These are phyloP conservation scores for Matsumyia berberina DNA, from an alignment of 2,888 invertebrate genomes.

Conservation along the genomic window DNA sequence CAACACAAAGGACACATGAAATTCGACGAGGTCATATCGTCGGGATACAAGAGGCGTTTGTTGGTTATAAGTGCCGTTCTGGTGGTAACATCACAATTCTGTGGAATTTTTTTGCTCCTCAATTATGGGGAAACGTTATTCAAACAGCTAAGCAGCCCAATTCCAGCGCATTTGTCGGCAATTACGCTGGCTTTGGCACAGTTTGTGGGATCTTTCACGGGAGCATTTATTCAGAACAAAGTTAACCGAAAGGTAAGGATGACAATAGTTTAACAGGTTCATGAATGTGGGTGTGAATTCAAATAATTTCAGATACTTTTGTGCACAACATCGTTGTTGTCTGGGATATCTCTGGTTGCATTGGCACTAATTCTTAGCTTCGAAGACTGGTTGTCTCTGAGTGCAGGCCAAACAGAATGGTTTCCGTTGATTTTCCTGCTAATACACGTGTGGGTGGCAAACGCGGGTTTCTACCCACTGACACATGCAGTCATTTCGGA, in stretches of 20 bases:
- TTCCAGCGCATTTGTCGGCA: conserved; percentile 77
- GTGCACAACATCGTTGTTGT: conserved; percentile 78
- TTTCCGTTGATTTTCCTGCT: conserved; percentile 79
- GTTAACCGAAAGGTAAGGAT: conserved; percentile 80
- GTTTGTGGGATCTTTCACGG: conserved; percentile 79
- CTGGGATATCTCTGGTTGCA: conserved; percentile 77
- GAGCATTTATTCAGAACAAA: conserved; percentile 77
- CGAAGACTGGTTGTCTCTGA: conserved; percentile 59
- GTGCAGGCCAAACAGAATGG: conserved; percentile 71
- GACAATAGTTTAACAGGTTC: too few species aligned
- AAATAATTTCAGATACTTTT: conserved; percentile 78
- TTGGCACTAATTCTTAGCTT: conserved; percentile 77
- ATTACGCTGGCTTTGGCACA: conserved; percentile 79
- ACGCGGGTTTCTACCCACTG: conserved; percentile 81
- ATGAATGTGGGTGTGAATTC: not conserved
- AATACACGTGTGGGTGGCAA: conserved; percentile 79
- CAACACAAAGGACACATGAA: conserved; percentile 17
- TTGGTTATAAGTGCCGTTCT: conserved; percentile 78
- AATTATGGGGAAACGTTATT: conserved; percentile 80
- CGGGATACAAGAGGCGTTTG: conserved; percentile 77
- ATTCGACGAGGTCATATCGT: conserved; percentile 49
- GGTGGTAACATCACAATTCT: conserved; percentile 80
- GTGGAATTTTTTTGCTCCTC: conserved; percentile 81
- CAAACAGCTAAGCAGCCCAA: conserved; percentile 68
- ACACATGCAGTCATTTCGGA: conserved; percentile 80